Conservation (phyloP, 2,888 invertebrate genomes). For the Cancer borealis region DNA sequence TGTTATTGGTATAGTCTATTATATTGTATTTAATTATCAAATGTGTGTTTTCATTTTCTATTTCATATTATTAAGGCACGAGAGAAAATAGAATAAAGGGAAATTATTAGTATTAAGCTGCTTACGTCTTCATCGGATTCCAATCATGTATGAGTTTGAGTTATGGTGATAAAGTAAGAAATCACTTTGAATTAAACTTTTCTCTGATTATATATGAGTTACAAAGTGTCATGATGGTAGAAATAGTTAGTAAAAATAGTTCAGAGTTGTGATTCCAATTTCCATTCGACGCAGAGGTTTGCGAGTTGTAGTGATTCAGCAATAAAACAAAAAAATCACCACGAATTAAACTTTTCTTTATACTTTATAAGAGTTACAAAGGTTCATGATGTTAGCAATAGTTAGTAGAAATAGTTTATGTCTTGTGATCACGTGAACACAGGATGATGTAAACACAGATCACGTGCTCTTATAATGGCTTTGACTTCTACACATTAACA, state of each 20-base stretch:
- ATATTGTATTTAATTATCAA: neutral
- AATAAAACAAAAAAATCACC: neutral
- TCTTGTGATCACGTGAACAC: constrained; percentile 16
- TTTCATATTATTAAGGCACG: too few relatives aligned
- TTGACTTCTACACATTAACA: neutral
- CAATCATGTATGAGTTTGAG: neutral
- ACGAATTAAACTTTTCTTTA: neutral
- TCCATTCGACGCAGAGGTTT: too few relatives aligned
- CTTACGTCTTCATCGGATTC: too few relatives aligned
- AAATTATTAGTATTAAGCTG: too few relatives aligned
- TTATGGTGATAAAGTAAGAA: neutral
- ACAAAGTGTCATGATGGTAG: neutral
- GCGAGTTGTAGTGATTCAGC: neutral
- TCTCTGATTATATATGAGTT: too few relatives aligned
- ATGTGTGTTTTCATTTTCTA: neutral
- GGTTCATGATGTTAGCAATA: neutral
- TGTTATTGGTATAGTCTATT: too few relatives aligned
- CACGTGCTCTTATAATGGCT: neutral
- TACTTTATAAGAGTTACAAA: too few relatives aligned
- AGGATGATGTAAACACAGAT: neutral
- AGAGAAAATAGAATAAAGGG: too few relatives aligned
- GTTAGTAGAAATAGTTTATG: neutral
- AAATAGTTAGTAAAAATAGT: neutral
- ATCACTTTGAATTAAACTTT: neutral
- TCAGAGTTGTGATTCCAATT: neutral